These are phyloP conservation scores for Papilio glaucus DNA, from an alignment of 1,140 invertebrate genomes.

Conservation along the genomic window DNA sequence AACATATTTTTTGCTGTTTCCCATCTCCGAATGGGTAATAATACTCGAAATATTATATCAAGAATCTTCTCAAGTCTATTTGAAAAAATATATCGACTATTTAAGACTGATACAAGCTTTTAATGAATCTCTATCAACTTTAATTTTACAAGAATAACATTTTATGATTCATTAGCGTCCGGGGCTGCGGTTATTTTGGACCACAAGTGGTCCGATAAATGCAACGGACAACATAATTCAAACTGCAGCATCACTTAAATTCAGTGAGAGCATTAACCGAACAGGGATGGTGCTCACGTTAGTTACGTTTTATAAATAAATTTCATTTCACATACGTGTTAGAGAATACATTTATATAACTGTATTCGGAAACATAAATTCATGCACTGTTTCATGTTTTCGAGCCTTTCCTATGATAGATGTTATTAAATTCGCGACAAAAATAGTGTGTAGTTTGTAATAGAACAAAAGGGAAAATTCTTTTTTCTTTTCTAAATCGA, in stretches of 20 bases:
- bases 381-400: background rate
- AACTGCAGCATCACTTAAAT: slow-evolving; percentile 55
- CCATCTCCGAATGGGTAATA: no score
- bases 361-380: background rate
- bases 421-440: slow-evolving; percentile 20
- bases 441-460: background rate
- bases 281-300: slow-evolving; percentile 47
- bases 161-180: slow-evolving; percentile 60
- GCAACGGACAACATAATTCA: slow-evolving; percentile 52
- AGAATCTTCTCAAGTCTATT: background rate
- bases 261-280: slow-evolving; percentile 66
- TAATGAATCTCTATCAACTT: background rate
- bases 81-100: background rate
- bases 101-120: background rate
- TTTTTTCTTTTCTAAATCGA: background rate
- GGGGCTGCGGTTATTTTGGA: slow-evolving; percentile 59
- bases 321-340: background rate
- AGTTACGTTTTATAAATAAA: slow-evolving; percentile 50
- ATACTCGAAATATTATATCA: no score
- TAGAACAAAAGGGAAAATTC: background rate
- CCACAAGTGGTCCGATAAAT: slow-evolving; percentile 66
- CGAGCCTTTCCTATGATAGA: slow-evolving; percentile 8
- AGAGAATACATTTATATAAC: background rate
- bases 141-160: slow-evolving; percentile 33
- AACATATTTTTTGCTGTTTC: no score